These are phyloP conservation scores for Drosophila orosa DNA, from an alignment of 1,140 invertebrate species.

Conservation along the genomic window DNA sequence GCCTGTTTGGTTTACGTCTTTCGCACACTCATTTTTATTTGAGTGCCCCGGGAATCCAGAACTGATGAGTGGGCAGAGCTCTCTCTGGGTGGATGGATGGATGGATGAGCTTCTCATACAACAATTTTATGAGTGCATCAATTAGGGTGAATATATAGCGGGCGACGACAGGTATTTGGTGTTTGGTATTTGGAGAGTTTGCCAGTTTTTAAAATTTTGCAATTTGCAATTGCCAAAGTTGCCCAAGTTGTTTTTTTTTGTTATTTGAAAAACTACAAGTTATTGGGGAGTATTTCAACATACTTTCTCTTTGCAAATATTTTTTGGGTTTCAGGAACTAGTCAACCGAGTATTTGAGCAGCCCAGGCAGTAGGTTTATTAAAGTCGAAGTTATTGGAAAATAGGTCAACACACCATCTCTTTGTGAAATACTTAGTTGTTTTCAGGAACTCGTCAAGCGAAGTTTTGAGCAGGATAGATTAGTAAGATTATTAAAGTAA, in stretches of 20 bases:
- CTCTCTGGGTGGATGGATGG: neutral
- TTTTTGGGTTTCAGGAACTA: too few relatives aligned
- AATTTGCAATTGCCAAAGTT: neutral
- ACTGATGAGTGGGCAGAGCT: slow-evolving; percentile 4
- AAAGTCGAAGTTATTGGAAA: neutral
- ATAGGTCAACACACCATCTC: neutral
- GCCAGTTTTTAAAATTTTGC: neutral
- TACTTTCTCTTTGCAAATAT: neutral
- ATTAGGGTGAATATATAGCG: slow-evolving; percentile 8
- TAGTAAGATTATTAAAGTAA: neutral
- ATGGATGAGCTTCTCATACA: neutral
- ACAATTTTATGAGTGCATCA: slow-evolving; percentile 30
- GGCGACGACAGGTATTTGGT: neutral
- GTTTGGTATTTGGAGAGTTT: neutral
- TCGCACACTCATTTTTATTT: slow-evolving; percentile 57
- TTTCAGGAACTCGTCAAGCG: neutral
- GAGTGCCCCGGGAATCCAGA: slow-evolving; percentile 12
- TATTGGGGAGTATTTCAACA: neutral
- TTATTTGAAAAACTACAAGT: neutral
- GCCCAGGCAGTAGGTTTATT: too few relatives aligned
- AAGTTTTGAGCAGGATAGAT: too few relatives aligned
- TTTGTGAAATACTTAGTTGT: neutral
- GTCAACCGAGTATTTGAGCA: neutral
- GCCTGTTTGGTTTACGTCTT: slow-evolving; percentile 29
- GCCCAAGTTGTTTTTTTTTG: neutral